Evolutionary conservation across 2,113 vertebrate species (phyloP).

Genomic region (Boleophthalmus pectinirostris): DNA sequence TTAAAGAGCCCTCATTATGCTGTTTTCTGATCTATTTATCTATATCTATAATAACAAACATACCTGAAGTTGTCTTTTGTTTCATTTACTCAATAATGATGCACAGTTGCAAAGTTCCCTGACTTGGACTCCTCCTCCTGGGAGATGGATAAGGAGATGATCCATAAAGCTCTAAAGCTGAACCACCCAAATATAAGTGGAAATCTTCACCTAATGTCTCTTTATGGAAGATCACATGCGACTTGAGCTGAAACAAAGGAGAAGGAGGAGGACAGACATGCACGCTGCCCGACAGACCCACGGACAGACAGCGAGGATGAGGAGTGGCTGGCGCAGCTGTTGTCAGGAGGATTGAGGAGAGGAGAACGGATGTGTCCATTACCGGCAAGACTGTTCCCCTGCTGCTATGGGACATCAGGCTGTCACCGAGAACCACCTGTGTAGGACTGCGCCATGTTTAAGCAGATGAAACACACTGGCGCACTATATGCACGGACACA

Average conservation of each 20-base stretch:
- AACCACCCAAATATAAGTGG: slow-evolving; percentile 21
- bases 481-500: slow-evolving; percentile 19
- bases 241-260: slow-evolving; percentile 54
- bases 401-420: slow-evolving; percentile 44
- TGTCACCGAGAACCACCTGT: slow-evolving; percentile 61
- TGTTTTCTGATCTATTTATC: too few relatives aligned
- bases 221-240: slow-evolving; percentile 61
- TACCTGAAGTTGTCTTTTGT: too few relatives aligned
- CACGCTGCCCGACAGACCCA: neutral
- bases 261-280: slow-evolving; percentile 26
- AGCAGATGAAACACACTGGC: slow-evolving; percentile 21
- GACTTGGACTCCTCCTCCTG: too few relatives aligned
- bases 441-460: slow-evolving; percentile 15
- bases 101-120: too few relatives aligned
- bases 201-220: slow-evolving; percentile 43
- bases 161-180: too few relatives aligned
- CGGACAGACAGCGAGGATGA: slow-evolving; percentile 23
- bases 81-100: neutral
- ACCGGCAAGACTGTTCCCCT: slow-evolving; percentile 51
- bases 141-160: too few relatives aligned
- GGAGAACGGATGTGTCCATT: slow-evolving; percentile 64
- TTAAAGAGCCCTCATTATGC: neutral
- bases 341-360: slow-evolving; percentile 57
- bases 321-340: slow-evolving; percentile 35
- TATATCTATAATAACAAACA: too few relatives aligned